phyloP scores from a whole-genome alignment of 2,113 vertebrate genomes.

The Perca schrenkii region DNA sequence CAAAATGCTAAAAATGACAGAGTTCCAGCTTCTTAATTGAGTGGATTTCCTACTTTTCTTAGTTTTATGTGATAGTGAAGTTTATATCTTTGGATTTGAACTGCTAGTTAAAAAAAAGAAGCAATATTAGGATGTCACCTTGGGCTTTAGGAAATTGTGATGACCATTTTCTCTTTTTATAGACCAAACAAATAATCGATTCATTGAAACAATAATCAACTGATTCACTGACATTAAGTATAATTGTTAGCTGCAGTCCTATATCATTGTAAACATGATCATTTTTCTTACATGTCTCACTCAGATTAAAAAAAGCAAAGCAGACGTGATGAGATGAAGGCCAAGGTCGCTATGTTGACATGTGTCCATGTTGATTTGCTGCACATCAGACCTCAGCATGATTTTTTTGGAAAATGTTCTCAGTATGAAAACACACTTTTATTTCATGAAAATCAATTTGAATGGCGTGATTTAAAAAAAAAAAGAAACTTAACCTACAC shows the following conservation, averaged over 20 bases:
- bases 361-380: not conserved
- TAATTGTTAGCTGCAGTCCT: not conserved
- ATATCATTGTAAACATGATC: not conserved
- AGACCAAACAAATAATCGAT: not conserved
- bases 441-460: not conserved
- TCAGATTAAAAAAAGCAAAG: too few species aligned
- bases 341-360: too few species aligned
- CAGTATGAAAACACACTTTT: not conserved
- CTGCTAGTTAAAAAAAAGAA: not conserved
- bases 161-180: not conserved
- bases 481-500: not conserved
- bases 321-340: too few species aligned
- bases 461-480: not conserved
- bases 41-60: not conserved
- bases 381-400: not conserved
- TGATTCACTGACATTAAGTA: not conserved
- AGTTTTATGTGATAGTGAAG: not conserved
- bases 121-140: not conserved
- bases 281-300: not conserved
- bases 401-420: not conserved
- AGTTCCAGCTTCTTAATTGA: not conserved
- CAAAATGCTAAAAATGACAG: not conserved
- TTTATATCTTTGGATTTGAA: not conserved
- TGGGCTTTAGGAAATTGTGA: not conserved
- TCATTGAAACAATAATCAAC: not conserved